Percentiles rank a stretch among this genome's conserved stretches.
Evolutionary conservation across 2,797 vertebrate species (phyloP).

Genomic region (Notamacropus eugenii): DNA sequence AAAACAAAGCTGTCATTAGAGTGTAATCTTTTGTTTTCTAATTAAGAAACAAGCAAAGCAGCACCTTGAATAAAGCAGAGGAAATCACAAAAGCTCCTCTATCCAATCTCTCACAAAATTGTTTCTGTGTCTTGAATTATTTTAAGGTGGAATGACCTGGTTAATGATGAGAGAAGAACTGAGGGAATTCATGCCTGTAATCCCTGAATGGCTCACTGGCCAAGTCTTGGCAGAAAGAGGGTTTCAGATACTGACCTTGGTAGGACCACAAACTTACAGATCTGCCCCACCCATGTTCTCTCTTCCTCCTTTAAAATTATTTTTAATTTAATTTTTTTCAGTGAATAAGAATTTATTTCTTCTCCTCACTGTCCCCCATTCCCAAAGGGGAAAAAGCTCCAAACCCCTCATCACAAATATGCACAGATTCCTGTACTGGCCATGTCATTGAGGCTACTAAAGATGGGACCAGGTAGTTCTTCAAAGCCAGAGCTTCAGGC

Average conservation of each 20-base stretch:
- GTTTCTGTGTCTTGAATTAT: conserved; percentile 59
- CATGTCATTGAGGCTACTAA: background rate
- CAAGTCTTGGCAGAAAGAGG: conserved; percentile 20
- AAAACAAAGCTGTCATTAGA: conserved; percentile 21
- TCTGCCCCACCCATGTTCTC: accelerated
- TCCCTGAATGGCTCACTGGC: conserved; percentile 20
- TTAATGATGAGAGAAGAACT: conserved; percentile 66
- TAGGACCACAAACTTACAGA: background rate
- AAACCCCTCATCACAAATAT: background rate
- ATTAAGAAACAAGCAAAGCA: conserved; percentile 42
- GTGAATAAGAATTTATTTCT: background rate
- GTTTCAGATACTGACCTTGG: background rate
- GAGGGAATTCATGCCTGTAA: conserved; percentile 38
- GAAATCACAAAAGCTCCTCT: conserved; percentile 38
- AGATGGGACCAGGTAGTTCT: background rate
- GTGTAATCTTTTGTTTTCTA: conserved; percentile 39
- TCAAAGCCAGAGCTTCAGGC: background rate
- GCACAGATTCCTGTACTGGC: background rate
- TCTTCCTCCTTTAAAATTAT: background rate
- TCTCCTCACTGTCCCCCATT: background rate
- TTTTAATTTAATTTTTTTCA: background rate
- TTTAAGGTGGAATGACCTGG: conserved; percentile 60
- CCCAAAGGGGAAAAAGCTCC: background rate
- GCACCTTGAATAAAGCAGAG: conserved; percentile 33
- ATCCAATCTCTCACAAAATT: conserved; percentile 49